Conservation (phyloP, 2,113 vertebrate species). For the Ptilorrhoa leucosticta region DNA sequence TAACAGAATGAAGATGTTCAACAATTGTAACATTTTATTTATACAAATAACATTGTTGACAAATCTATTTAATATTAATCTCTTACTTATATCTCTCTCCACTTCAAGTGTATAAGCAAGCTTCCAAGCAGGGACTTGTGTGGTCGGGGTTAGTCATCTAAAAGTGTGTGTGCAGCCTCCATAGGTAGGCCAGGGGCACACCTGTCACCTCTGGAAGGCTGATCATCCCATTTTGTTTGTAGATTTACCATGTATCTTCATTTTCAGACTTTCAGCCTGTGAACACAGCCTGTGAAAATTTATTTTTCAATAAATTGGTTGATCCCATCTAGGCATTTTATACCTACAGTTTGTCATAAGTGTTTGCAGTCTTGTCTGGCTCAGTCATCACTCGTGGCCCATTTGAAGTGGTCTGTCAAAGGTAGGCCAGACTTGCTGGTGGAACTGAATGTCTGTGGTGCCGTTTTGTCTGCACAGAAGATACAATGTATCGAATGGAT, state of each 20-base stretch:
- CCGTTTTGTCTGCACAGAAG: not conserved
- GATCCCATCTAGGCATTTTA: not conserved
- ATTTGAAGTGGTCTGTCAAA: not conserved
- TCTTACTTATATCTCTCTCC: not conserved
- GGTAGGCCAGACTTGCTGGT: not conserved
- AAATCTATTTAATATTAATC: not conserved
- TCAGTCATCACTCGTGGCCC: fast-evolving
- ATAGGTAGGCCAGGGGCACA: too few species aligned
- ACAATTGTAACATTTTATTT: not conserved
- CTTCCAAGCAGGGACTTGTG: not conserved
- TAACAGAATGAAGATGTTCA: not conserved
- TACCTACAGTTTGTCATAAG: fast-evolving
- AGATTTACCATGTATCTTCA: not conserved
- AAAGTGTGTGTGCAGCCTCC: not conserved
- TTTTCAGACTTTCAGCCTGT: not conserved
- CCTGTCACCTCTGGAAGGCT: not conserved
- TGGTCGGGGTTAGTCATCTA: not conserved
- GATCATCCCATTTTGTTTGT: not conserved
- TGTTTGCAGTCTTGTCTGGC: fast-evolving
- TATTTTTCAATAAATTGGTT: not conserved
- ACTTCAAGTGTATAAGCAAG: not conserved
- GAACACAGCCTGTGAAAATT: not conserved
- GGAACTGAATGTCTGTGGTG: not conserved
- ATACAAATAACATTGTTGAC: not conserved
- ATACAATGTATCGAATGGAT: not conserved